Evolutionary conservation across 2,888 invertebrate genomes (phyloP).

Genomic region (Junonia oenone): DNA sequence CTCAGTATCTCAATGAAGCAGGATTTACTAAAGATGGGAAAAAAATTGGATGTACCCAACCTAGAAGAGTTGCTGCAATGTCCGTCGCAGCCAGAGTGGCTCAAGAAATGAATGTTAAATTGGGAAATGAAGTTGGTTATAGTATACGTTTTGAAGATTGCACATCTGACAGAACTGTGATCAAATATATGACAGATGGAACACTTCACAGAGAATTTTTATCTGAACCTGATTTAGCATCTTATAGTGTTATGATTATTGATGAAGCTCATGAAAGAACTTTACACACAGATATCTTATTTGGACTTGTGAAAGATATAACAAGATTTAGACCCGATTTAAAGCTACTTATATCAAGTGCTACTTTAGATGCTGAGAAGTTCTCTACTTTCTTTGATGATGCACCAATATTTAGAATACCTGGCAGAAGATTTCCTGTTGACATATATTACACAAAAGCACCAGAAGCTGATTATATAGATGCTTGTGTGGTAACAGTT

Average conservation of each 20-base stretch:
- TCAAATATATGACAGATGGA: constrained; percentile 99
- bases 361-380: constrained; percentile 98
- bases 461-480: constrained; percentile 99
- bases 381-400: constrained; percentile 99
- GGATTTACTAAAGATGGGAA: constrained; percentile 91
- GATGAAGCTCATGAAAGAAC: constrained; percentile 99
- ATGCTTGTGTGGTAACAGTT: constrained; percentile 98
- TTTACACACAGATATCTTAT: constrained; percentile 97
- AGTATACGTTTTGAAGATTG: constrained; percentile 99
- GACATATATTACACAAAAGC: constrained; percentile 99
- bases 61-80: constrained; percentile 99
- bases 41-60: constrained; percentile 98
- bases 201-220: constrained; percentile 98
- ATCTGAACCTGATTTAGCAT: constrained; percentile 96
- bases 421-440: constrained; percentile 98
- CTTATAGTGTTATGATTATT: constrained; percentile 99
- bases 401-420: constrained; percentile 98
- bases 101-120: constrained; percentile 97
- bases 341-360: constrained; percentile 97
- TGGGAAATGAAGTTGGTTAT: constrained; percentile 94
- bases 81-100: constrained; percentile 99
- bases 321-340: constrained; percentile 95
- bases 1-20: constrained; percentile 97
- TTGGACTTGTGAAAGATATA: constrained; percentile 98
- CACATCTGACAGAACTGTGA: constrained; percentile 96